phyloP scores from a whole-genome alignment of 2,888 invertebrate species.

The Morpho deidamia region DNA sequence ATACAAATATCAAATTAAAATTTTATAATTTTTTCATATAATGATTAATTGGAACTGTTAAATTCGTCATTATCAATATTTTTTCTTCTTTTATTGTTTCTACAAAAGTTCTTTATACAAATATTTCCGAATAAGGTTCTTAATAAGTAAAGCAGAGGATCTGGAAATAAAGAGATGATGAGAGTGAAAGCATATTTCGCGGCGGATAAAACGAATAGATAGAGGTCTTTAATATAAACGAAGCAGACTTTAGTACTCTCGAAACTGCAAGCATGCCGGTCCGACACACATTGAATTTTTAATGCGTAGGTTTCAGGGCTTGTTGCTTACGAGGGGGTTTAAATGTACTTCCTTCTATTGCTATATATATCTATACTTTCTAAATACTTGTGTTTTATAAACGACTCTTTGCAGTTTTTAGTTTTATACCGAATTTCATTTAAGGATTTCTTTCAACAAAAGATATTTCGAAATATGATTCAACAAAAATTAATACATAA shows the following conservation, averaged over 20 bases:
- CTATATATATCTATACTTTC: neutral
- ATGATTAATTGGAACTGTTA: too few species aligned
- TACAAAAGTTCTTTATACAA: neutral
- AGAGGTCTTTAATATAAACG: slow-evolving; percentile 78
- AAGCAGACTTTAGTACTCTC: slow-evolving; percentile 76
- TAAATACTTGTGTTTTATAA: neutral
- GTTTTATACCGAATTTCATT: too few species aligned
- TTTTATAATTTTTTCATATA: too few species aligned
- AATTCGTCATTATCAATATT: too few species aligned
- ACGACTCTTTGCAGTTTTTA: too few species aligned
- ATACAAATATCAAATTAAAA: too few species aligned
- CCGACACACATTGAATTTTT: slow-evolving; percentile 69
- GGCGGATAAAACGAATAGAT: slow-evolving; percentile 75
- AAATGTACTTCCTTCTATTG: slow-evolving; percentile 17
- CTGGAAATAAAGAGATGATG: slow-evolving; percentile 51
- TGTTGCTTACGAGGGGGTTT: slow-evolving; percentile 28
- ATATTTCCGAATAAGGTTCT: neutral
- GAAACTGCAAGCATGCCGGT: slow-evolving; percentile 67
- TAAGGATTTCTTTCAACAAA: too few species aligned
- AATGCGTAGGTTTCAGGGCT: slow-evolving; percentile 48
- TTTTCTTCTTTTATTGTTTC: neutral
- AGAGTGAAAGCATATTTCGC: slow-evolving; percentile 72
- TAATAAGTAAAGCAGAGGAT: slow-evolving; percentile 22
- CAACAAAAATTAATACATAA: too few species aligned
- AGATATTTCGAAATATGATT: too few species aligned